Base-by-base conservation (phyloP, 1,140 invertebrate species). In the Tetramorium simillimum region DNA sequence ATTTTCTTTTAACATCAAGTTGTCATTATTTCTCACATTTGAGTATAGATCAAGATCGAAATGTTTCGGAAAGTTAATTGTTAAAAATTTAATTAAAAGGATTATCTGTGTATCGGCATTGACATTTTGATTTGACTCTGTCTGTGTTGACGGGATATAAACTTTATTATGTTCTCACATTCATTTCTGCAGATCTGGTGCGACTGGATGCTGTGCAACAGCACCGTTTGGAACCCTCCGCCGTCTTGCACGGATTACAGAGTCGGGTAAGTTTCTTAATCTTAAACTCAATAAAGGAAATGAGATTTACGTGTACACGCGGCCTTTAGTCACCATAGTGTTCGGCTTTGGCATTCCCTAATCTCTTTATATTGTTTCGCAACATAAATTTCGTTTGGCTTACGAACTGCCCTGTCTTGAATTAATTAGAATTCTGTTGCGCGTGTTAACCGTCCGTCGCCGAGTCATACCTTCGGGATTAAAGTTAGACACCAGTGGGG, bases 161-260 rank as follows among this genome's bases (percentile, higher is more conserved):
- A 37, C 51, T 53, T 37, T 33, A 18, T 9, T n/a, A 51, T 21
- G 46, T 46, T 77, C 24, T 67, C 28, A 53, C 40, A 86, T 70
- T 89, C 85, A 73, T 73, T 93, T 95, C 3, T 56, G 33, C 91
- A 97, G 97, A 96, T 98, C 85, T 99, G 98, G 98, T 98, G 97
- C 92, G 98, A 99, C 94, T 99, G 98, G 98, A 97, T 99, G 97
- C 96, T 98, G 62, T 98, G 97, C 93, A 97, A 98, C 93, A 97
- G 97, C 90, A 95, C 96, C 33, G 96, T 98, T 53, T 99, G 98
- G 98, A 98, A 98, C 95, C 98, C 98, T 43, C 97, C 97, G 46
- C 98, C 98, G 56, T 96, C 97, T 24, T 97, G 97, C 81, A 96
- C 96, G 69, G 97, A 98, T 94, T 98, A 97, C 92, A 96, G 96